Evolutionary conservation across 2,888 invertebrate species (phyloP).

Genomic region (Drosophila testacea): DNA sequence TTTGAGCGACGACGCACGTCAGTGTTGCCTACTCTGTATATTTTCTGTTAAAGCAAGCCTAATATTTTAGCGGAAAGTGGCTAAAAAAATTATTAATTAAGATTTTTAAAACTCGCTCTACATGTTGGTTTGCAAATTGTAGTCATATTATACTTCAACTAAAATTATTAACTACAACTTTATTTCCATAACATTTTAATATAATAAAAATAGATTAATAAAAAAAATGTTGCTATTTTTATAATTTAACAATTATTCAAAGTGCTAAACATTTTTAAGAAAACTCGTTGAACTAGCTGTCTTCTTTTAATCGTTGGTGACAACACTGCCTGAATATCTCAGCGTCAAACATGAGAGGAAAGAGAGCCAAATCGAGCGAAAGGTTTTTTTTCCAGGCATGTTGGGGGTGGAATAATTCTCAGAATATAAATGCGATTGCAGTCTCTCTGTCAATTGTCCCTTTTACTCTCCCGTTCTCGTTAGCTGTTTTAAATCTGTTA

Average conservation of each 20-base stretch:
- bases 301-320: neutral
- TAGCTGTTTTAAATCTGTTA: neutral
- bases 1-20: constrained; percentile 33
- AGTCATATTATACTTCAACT: too few species aligned
- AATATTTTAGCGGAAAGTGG: neutral
- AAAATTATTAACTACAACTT: too few species aligned
- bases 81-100: too few species aligned
- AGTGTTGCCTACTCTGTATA: constrained; percentile 32
- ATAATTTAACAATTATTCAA: neutral
- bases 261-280: neutral
- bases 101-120: too few species aligned
- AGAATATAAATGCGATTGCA: constrained; percentile 8
- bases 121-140: too few species aligned
- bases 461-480: neutral
- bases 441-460: neutral
- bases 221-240: too few species aligned
- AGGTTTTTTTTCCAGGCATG: neutral
- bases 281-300: neutral
- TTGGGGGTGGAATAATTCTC: constrained; percentile 26
- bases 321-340: constrained; percentile 29
- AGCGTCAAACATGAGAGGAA: neutral
- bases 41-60: constrained; percentile 2
- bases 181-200: too few species aligned
- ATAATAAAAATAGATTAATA: too few species aligned
- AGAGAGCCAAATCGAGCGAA: neutral